Evolutionary conservation across 2,888 invertebrate species (phyloP), one percentile per base, ranked within the genome.

Genomic region (Pterostichus niger): DNA sequence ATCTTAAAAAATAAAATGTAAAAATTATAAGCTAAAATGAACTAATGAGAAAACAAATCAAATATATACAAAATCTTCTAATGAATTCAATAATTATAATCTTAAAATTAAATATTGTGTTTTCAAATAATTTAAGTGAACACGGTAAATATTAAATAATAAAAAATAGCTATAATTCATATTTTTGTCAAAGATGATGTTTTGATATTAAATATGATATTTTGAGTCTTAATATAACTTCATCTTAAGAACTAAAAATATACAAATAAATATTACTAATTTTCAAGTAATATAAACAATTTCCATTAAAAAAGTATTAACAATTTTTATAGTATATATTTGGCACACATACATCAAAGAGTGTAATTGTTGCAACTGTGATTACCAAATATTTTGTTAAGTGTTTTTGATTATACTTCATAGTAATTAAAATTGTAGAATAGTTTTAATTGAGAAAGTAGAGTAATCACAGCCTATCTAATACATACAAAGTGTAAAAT

Each of bases 391-490:
- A 64, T 35, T 17, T 64, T 64, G 33, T 7, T 64, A 64, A 40
- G 6, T 40, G 5, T 40, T 40, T 35, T 64, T 35, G 64, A 71
- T 71, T 3, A 24, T 24, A 24, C 3, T 17, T 56, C 56, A 71
- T 10, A n/a, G 68, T 71, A 71, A 44, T 71, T 6, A 17, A 61
- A 64, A 71, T 11, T 71, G 44, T 44, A 44, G 17, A 40, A 6
- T 52, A 52, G 13, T 40, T 3, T 52, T 52, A 6, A 24, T 71
- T 71, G 17, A 71, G 68, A 40, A 64, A 64, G 33, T 35, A 64
- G n/a, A 71, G 68, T 17, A 71, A 71, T 71, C 68, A 71, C 68
- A 71, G 68, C 68, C 68, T 64, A 13, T 56, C 15, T 71, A 71
- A 71, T 71, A 71, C 52, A 56, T 17, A 49, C 35, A 33, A 13